Percentiles rank a stretch among this genome's conserved stretches.
Conservation (phyloP, 2,888 invertebrate genomes). For the Halocaridina rubra region DNA sequence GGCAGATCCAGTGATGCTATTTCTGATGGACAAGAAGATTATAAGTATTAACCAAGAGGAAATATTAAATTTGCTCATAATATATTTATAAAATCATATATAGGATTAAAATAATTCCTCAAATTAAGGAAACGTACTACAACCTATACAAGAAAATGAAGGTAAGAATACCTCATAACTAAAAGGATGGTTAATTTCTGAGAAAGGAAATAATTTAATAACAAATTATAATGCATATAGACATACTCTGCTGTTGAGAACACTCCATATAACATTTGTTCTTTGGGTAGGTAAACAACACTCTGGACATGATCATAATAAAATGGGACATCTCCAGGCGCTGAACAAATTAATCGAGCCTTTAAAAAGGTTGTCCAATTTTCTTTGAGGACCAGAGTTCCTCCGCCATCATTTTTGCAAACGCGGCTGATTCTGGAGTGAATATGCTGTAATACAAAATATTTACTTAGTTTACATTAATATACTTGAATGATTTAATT, state of each 20-base stretch:
- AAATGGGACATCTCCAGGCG: constrained; percentile 87
- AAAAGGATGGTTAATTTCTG: no score
- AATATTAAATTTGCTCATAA: background rate
- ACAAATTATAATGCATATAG: background rate
- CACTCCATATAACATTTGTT: constrained; percentile 83
- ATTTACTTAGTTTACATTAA: no score
- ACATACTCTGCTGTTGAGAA: constrained; percentile 83
- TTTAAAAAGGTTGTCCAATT: constrained; percentile 94
- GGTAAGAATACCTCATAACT: no score
- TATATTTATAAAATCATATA: no score
- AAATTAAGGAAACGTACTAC: no score
- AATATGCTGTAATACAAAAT: constrained; percentile 72
- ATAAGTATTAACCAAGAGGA: background rate
- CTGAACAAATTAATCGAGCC: constrained; percentile 84
- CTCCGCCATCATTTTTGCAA: constrained; percentile 88
- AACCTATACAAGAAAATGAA: no score
- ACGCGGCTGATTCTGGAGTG: constrained; percentile 92
- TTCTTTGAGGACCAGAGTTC: constrained; percentile 75
- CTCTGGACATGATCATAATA: constrained; percentile 91
- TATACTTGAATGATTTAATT: no score
- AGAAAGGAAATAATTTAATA: no score
- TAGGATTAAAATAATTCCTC: no score
- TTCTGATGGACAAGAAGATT: constrained; percentile 67
- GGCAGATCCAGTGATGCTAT: constrained; percentile 90
- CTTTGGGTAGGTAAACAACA: constrained; percentile 80